Evolutionary conservation across 2,113 vertebrate species (phyloP).

Genomic region (Spilogale gracilis): DNA sequence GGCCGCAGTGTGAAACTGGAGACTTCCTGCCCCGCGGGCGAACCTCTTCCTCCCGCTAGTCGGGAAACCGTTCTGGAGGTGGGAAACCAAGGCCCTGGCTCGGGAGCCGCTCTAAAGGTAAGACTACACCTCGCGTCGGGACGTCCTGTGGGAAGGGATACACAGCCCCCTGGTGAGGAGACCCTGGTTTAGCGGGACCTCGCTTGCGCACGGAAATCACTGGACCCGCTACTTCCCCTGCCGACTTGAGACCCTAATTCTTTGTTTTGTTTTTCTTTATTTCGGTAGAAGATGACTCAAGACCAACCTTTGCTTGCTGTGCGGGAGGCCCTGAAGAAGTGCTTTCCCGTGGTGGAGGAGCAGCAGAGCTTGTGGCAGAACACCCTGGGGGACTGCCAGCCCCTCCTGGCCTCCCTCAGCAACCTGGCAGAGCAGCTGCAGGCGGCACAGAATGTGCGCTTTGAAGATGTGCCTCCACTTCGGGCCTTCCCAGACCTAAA

Average conservation of each 20-base stretch:
- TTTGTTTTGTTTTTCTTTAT: neutral
- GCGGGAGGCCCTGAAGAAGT: constrained; percentile 85
- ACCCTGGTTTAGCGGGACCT: neutral
- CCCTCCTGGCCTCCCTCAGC: constrained; percentile 88
- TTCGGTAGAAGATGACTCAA: constrained; percentile 62
- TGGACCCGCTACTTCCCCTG: neutral
- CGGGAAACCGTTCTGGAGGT: neutral
- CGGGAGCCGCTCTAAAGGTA: neutral
- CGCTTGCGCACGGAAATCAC: neutral
- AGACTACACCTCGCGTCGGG: neutral
- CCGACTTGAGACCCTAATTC: neutral
- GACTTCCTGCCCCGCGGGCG: neutral
- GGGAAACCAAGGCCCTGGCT: neutral
- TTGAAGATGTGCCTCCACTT: constrained; percentile 86
- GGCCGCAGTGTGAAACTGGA: neutral
- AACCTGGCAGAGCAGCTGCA: constrained; percentile 91
- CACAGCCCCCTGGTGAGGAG: neutral
- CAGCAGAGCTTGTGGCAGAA: constrained; percentile 86
- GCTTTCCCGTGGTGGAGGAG: constrained; percentile 85
- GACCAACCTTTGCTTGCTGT: constrained; percentile 47
- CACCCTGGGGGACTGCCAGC: constrained; percentile 84
- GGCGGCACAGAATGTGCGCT: constrained; percentile 84
- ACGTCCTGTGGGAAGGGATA: neutral
- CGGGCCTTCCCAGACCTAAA: constrained; percentile 87
- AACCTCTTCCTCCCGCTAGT: too few relatives aligned